Base-by-base conservation (phyloP, 2,113 vertebrate species). In the Leucopternis melanops region DNA sequence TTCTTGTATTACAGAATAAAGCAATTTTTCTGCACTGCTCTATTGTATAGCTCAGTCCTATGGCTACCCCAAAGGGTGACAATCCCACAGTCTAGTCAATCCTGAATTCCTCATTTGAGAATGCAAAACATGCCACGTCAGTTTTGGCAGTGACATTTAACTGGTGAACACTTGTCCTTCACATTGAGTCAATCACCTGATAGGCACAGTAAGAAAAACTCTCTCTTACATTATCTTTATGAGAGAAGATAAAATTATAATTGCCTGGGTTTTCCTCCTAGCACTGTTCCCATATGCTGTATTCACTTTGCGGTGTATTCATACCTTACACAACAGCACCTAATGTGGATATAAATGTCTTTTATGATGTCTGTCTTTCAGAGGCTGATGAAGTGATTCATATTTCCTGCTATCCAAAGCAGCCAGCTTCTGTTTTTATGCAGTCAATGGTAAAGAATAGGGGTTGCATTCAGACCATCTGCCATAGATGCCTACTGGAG, bases 301-400 rank as follows among this genome's bases (percentile, higher is more conserved):
- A 73, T 94, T 81, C 63, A 45, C 54, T 69, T 65, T 72, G 71
- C 25, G 34, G 29, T 93, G 36, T 75, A 97, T 97, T 92, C 91
- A 72, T 92, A 90, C 58, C 45, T 92, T 86, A 90, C 71, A 92
- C 91, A 95, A 86, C 86, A 83, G 70, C 44, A 88, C 67, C 38
- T 79, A 82, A 72, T 86, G 79, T 93, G 79, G 86, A 65, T 95
- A 69, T 95, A 90, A 92, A 65, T 88, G 71, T 82, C 86, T 86
- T 93, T 93, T 88, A 92, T 90, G 81, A 82, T 90, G 72, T 91
- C 54, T 59, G 16, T 58, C 72, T 94, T 95, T 96, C 71, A 90
- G 82, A 66, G 63, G 57, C 82, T 94, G 92, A 93, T 94, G 82
- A 93, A 95, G 79, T 93, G 88, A 96, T 94, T 93, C 82, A 88